Base-by-base conservation (phyloP, 2,113 vertebrate genomes). In the Calyptommatus sinebrachiatus region DNA sequence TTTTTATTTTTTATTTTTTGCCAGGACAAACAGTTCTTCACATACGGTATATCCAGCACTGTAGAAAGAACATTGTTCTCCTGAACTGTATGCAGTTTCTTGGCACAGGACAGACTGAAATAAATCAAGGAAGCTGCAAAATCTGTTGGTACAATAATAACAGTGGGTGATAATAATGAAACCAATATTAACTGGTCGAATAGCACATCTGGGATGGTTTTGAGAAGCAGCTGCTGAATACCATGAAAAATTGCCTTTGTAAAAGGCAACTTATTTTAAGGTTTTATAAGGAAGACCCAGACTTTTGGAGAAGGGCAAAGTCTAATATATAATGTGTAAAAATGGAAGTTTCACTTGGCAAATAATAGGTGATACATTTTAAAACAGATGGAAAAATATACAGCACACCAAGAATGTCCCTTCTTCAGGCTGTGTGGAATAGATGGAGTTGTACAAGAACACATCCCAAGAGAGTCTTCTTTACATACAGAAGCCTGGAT, bases 201-300 rank as follows among this genome's bases (percentile, higher is more conserved):
- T 87, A 88, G 91, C 89, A 92, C 91, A 91, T 93, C 90, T 92
- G 92, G 90, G 88, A 91, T 80, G 87, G 79, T 92, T 93, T 92
- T 92, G 88, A 90, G 87, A 89, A 87, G 86, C 87, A 93, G 84
- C 91, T 90, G 90, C 88, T 92, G 91, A 91, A 91, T 90, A 87
- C 85, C 88, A 88, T 88, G 88, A 89, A 91, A 80, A 82, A 90
- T 78, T 86, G 86, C 83, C 92, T 89, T 90, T 57, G 88, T 86
- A 90, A 89, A 93, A 66, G 29, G 87, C 60, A 68, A 66, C 83
- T 89, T 71, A 5, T 88, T 91, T 88, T 87, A 88, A 86, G 88
- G 84, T 71, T 11, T 89, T 86, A 45, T 87, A 86, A 78, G 76
- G 81, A 83, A 86, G 76, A 86, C 83, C 88, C 88, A 87, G 73